Conservation (phyloP, 2,113 vertebrate genomes). For the Pituophis catenifer region DNA sequence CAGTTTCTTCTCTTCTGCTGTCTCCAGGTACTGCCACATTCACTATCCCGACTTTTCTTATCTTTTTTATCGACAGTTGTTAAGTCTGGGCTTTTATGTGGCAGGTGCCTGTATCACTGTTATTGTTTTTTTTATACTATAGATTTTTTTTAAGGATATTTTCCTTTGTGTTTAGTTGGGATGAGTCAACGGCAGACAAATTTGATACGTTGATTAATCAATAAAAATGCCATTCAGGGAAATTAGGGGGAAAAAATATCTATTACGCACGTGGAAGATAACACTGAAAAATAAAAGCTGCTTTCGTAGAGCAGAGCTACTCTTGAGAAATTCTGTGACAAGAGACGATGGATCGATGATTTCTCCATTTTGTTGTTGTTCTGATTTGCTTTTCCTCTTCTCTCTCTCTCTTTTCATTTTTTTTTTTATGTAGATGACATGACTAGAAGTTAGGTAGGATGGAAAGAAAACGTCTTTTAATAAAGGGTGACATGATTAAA, state of each 20-base stretch:
- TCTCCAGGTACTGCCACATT: neutral
- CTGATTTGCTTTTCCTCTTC: too few species aligned
- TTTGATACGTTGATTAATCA: neutral
- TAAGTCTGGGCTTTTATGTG: neutral
- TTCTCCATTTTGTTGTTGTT: too few species aligned
- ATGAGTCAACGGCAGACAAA: neutral
- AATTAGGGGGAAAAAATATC: neutral
- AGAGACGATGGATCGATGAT: too few species aligned
- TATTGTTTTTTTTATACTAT: neutral
- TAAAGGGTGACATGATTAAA: too few species aligned
- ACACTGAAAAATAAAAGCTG: neutral
- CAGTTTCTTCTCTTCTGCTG: neutral
- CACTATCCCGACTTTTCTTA: neutral
- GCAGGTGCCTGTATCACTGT: neutral
- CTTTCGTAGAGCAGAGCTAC: neutral
- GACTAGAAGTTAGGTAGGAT: too few species aligned
- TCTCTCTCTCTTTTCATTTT: too few species aligned
- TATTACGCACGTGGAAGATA: neutral
- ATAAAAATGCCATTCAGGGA: neutral
- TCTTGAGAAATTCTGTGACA: neutral
- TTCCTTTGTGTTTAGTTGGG: neutral
- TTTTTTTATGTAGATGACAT: too few species aligned
- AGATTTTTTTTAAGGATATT: neutral
- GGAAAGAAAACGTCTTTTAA: too few species aligned
- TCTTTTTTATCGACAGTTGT: neutral